A percentile compares a stretch with the other conserved stretches of the same genome.
Evolutionary conservation across 1,140 invertebrate species (phyloP).

Genomic region (Tribolium castaneum): DNA sequence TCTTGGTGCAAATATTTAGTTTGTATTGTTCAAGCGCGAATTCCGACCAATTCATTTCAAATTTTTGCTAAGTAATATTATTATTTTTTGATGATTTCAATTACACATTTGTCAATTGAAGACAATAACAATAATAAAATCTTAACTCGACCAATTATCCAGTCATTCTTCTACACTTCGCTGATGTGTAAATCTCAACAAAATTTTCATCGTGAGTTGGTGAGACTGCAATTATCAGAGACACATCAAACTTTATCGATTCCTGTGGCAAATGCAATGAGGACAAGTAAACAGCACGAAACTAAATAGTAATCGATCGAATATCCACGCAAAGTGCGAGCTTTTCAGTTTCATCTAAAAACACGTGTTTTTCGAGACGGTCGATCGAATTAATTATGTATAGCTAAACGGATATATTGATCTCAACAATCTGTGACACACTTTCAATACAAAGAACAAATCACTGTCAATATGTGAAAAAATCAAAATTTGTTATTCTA

Average conservation of each 20-base stretch:
- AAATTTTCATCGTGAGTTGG: not conserved
- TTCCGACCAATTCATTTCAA: not conserved
- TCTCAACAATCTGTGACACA: no score
- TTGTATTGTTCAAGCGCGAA: not conserved
- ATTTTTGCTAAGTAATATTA: not conserved
- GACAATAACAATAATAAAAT: not conserved
- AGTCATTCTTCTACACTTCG: not conserved
- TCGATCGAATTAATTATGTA: not conserved
- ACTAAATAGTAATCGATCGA: not conserved
- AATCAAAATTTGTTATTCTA: no score
- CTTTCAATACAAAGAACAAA: no score
- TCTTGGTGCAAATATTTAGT: not conserved
- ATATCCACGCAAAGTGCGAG: not conserved
- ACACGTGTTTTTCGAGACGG: not conserved
- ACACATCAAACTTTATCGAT: conserved; percentile 1
- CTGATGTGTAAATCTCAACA: not conserved
- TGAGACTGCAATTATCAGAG: not conserved
- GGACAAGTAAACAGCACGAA: not conserved
- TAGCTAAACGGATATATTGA: no score
- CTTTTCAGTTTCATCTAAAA: not conserved
- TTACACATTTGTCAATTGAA: not conserved
- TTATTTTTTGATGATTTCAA: not conserved
- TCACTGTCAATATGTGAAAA: no score
- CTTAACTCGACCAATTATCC: not conserved
- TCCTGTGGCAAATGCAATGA: not conserved